Evolutionary conservation across 2,113 vertebrate genomes (phyloP).

Genomic region (Xiphophorus hellerii): DNA sequence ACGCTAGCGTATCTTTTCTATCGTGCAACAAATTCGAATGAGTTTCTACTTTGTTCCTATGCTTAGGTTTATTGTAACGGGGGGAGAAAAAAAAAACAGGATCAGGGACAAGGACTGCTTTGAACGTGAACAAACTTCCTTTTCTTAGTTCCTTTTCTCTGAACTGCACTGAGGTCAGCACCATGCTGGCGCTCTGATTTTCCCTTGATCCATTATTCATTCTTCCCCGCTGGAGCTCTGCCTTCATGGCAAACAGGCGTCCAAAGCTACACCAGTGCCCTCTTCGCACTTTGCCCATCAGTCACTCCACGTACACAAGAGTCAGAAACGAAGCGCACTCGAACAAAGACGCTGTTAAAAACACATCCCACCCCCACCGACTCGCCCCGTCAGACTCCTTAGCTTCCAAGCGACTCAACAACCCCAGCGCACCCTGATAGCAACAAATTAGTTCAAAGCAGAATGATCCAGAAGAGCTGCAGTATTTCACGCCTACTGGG

Average conservation of each 20-base stretch:
- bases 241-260: slow-evolving; percentile 70
- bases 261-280: slow-evolving; percentile 55
- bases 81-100: slow-evolving; percentile 57
- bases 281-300: slow-evolving; percentile 22
- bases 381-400: slow-evolving; percentile 11
- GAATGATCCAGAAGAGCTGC: slow-evolving; percentile 51
- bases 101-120: slow-evolving; percentile 61
- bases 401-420: slow-evolving; percentile 33
- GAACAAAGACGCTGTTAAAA: slow-evolving; percentile 34
- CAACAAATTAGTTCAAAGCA: slow-evolving; percentile 59
- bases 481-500: slow-evolving; percentile 58
- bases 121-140: slow-evolving; percentile 54
- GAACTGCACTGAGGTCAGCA: slow-evolving; percentile 65
- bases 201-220: slow-evolving; percentile 81
- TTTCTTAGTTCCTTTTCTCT: slow-evolving; percentile 50
- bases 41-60: neutral
- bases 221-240: slow-evolving; percentile 63
- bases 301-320: slow-evolving; percentile 21
- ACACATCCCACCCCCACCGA: neutral
- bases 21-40: neutral
- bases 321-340: slow-evolving; percentile 13
- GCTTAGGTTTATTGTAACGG: neutral
- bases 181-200: slow-evolving; percentile 70
- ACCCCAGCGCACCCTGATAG: slow-evolving; percentile 5
- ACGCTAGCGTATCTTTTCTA: neutral